Evolutionary conservation across 2,888 invertebrate genomes (phyloP).

Genomic region (Artemia sinica): DNA sequence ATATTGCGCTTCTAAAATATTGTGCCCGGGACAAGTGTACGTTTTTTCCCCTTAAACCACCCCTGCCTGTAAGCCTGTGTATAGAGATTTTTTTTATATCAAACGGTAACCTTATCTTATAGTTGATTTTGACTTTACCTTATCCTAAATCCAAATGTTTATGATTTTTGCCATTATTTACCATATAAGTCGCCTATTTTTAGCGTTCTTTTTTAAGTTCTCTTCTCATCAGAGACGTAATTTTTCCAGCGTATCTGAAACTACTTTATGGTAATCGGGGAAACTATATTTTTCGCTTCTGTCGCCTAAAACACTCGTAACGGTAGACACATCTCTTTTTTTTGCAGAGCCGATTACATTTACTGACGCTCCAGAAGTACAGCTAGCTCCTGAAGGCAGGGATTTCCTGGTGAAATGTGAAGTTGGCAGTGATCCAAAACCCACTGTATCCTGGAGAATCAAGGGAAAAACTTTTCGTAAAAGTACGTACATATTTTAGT

Average conservation of each 20-base stretch:
- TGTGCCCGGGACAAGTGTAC: too few species aligned
- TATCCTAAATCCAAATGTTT: too few species aligned
- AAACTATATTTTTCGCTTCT: background rate
- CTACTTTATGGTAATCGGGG: background rate
- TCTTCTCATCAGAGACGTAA: background rate
- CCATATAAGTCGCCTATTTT: background rate
- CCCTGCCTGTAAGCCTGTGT: too few species aligned
- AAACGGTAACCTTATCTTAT: too few species aligned
- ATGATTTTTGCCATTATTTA: too few species aligned
- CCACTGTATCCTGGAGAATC: conserved; percentile 33
- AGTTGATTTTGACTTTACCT: too few species aligned
- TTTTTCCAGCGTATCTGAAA: background rate
- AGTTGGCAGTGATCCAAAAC: conserved; percentile 32
- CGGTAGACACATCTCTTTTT: background rate
- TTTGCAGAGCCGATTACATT: conserved; percentile 40
- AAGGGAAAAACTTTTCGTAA: conserved; percentile 29
- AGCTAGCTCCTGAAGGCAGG: conserved; percentile 37
- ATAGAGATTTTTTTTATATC: too few species aligned
- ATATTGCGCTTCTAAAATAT: too few species aligned
- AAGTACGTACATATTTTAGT: conserved; percentile 4
- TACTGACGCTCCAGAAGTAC: conserved; percentile 37
- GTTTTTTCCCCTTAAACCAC: too few species aligned
- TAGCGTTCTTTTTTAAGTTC: background rate
- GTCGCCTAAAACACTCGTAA: conserved; percentile 7
- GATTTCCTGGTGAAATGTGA: conserved; percentile 32